Conservation (phyloP, 2,113 vertebrate genomes). For the Tonatia bakeri region DNA sequence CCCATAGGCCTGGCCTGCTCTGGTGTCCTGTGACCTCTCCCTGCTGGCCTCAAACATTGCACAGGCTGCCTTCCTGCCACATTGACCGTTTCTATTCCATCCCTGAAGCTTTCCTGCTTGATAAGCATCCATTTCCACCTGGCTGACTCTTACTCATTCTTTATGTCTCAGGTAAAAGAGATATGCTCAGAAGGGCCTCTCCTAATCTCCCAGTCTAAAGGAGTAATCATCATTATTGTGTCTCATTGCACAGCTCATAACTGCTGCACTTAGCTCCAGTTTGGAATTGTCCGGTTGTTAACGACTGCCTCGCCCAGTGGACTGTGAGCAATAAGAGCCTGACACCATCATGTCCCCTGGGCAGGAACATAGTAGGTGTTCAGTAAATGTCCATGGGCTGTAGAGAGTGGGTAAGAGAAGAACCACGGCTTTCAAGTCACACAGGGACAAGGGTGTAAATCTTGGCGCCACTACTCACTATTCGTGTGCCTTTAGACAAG, state of each 20-base stretch:
- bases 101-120: background rate
- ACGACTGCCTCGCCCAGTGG: background rate
- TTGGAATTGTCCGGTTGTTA: background rate
- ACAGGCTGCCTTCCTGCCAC: background rate
- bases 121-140: background rate
- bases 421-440: background rate
- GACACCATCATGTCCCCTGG: background rate
- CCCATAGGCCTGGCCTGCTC: too few relatives aligned
- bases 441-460: background rate
- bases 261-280: background rate
- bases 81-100: background rate
- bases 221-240: background rate
- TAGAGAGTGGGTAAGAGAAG: background rate
- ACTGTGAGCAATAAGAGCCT: background rate
- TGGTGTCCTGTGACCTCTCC: background rate
- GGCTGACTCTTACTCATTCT: background rate
- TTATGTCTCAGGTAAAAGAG: background rate
- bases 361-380: background rate
- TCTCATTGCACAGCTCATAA: background rate
- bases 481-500: background rate
- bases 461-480: background rate
- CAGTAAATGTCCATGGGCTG: background rate
- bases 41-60: background rate
- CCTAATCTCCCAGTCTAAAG: background rate
- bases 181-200: background rate